Base-by-base conservation (phyloP, 2,888 invertebrate species). In the Diaperis boleti region DNA sequence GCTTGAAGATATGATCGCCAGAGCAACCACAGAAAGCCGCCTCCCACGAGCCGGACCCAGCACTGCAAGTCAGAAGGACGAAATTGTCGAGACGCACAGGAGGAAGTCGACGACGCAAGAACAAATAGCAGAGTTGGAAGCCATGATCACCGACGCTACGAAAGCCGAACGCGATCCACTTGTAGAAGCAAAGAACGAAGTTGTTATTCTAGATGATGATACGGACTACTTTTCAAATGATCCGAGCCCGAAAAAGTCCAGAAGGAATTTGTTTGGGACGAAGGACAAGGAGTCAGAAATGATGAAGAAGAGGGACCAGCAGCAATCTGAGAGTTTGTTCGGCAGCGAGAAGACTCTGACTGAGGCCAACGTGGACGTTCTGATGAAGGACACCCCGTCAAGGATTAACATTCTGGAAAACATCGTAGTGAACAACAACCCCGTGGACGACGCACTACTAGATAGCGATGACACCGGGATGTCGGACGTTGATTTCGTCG, bases 401-500 rank as follows among this genome's bases (percentile, higher is more conserved):
- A 64, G 64, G 50, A 52, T 65, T 6, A 64, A 62, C 37, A 65
- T 66, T 20, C 33, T 66, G 14, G 59, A 67, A 18, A 57, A 68
- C 29, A 17, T 69, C 8, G 13, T 42, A 0, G 6, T 69, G 3
- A 22, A 8, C 15, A 13, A 5, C 11, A 3, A 15, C 1, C 2
- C 11, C 3, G 33, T 7, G 11, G 41, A 50, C 26, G 60, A 60
- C 22, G 54, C 26, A 1, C 2, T 26, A n/a, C 3, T 8, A 5
- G 26, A 26, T n/a, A n/a, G n/a, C 50, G 65, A 66, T 17, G 69
- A 71, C 29, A 47, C 57, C 26, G 39, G 41, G 17, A 69, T 70
- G 59, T 74, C 75, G 59, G 72, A 75, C 42, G 65, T 67, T 2
- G 77, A 78, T 65, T 62, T 78, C 20, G 72, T 79, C 1, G 76